These are phyloP conservation scores for Saguinus midas DNA, from an alignment of 2,113 vertebrate genomes.

Conservation along the genomic window DNA sequence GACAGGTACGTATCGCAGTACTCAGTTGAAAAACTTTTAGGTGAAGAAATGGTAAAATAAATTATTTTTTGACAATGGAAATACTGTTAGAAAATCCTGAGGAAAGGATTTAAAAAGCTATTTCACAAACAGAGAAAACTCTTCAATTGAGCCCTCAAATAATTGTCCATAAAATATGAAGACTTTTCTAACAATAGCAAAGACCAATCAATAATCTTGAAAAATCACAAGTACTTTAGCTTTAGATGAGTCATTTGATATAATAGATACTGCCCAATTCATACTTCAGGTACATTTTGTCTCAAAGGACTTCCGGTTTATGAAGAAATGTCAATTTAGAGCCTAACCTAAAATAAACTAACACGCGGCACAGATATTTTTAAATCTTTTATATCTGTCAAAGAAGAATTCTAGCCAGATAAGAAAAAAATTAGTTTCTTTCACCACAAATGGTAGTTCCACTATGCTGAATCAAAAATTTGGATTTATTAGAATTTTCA, in stretches of 20 bases:
- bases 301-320: conserved; percentile 26
- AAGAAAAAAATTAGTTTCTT: neutral
- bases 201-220: conserved; percentile 26
- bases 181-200: conserved; percentile 25
- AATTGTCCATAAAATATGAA: conserved; percentile 43
- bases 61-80: neutral
- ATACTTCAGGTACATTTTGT: neutral
- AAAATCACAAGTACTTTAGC: neutral
- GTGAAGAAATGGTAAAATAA: neutral
- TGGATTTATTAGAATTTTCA: neutral
- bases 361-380: neutral
- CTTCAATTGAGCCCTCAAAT: neutral
- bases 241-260: neutral
- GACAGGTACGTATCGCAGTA: neutral
- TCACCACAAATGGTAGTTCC: neutral
- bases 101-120: neutral
- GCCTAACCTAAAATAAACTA: neutral
- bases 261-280: neutral
- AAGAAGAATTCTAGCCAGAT: neutral
- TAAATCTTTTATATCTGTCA: conserved; percentile 1
- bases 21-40: neutral
- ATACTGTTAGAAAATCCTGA: conserved; percentile 18
- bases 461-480: neutral
- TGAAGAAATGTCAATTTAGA: neutral
- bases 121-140: neutral